Evolutionary conservation across 2,888 invertebrate genomes (phyloP), one percentile per base, ranked within the genome.

Genomic region (Spialia ferax): DNA sequence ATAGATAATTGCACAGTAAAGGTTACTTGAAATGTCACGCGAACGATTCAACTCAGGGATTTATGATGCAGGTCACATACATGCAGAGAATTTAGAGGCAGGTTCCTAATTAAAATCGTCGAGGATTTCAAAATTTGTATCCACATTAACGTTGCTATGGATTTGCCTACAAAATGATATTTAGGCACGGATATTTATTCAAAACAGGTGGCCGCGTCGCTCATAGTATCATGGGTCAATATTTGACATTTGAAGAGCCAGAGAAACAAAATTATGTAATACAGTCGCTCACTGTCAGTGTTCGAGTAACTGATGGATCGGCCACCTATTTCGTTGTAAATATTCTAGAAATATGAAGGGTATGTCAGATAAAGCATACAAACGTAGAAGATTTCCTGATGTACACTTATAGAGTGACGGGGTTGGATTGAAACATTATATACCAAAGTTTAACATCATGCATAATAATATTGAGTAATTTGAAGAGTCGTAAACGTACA

Each of bases 211-310:
- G 85, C 83, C 74, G 75, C 73, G 75, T 79, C 77, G 75, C n/a
- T n/a, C n/a, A n/a, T 69, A 38, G 59, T 84, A 86, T 85, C 88
- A 85, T 81, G 82, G 91, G 92, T 93, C 90, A 92, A 84, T 84
- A 85, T 91, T 88, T 91, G 91, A 85, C 91, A 92, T 93, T 93
- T 91, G 79, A 82, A 79, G 75, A 75, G 75, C 78, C 71, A 78
- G 80, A 81, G 70, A 76, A 79, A 82, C 26, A 29, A 29, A 4
- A 8, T 90, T 86, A 87, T 76, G 83, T 86, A 88, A 89, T 74
- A n/a, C 38, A 52, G 69, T 68, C 70, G 75, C 11, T 50, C 22
- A 23, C 29, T 62, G 63, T 22, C 48, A 32, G 13, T 35, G n/a
- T 13, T 23, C 10, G 23, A 48, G 45, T 20, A 15, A 55, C 6